Evolutionary conservation across 2,113 vertebrate genomes (phyloP).

Genomic region (Marmota monax): DNA sequence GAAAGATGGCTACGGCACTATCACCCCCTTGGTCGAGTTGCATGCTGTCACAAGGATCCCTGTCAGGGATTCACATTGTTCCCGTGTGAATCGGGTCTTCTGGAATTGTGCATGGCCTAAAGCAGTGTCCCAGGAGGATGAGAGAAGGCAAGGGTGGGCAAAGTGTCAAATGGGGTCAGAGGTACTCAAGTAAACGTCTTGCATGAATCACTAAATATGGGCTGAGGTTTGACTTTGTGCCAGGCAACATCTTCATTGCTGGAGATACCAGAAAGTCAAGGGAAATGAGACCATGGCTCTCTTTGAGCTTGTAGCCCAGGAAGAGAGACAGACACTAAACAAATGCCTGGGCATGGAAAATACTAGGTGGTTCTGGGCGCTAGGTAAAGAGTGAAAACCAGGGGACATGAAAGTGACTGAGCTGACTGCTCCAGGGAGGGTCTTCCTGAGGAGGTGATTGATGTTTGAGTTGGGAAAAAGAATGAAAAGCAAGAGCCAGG

Average conservation of each 20-base stretch:
- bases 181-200: neutral
- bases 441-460: neutral
- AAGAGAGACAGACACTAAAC: neutral
- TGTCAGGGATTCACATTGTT: neutral
- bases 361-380: neutral
- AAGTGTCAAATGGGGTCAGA: neutral
- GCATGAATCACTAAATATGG: neutral
- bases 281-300: neutral
- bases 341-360: neutral
- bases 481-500: neutral
- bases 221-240: neutral
- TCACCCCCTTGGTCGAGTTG: neutral
- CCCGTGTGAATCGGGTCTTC: neutral
- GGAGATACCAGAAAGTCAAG: neutral
- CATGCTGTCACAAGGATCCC: neutral
- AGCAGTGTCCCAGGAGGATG: neutral
- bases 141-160: neutral
- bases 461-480: neutral
- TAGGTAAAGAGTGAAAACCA: neutral
- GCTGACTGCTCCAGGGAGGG: neutral
- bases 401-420: neutral
- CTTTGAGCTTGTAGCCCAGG: neutral
- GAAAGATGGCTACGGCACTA: neutral
- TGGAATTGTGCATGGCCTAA: neutral
- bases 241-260: neutral